Percentiles rank a stretch among this genome's conserved stretches.
These are phyloP conservation scores for Drosophila mojavensis DNA, from an alignment of 1,140 invertebrate genomes.

Conservation along the genomic window DNA sequence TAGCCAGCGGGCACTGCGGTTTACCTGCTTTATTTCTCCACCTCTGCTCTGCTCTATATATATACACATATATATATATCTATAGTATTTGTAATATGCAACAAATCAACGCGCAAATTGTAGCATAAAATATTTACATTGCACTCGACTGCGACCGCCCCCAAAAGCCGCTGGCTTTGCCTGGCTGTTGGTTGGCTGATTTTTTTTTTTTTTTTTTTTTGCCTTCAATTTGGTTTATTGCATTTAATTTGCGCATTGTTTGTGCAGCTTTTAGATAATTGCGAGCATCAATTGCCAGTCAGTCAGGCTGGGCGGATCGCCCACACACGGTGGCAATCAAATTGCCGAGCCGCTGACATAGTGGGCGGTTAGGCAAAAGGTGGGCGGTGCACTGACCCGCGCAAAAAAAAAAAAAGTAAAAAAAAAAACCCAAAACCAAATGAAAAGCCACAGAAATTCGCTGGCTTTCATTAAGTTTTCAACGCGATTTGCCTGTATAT, in stretches of 20 bases:
- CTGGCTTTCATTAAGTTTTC: conserved; percentile 77
- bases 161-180: conserved; percentile 2
- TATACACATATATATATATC: neutral
- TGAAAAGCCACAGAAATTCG: conserved; percentile 60
- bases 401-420: conserved; percentile 17
- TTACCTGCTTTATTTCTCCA: neutral
- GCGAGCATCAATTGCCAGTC: conserved; percentile 69
- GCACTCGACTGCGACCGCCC: conserved; percentile 11
- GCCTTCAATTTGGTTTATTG: conserved; percentile 64
- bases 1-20: conserved; percentile 56
- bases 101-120: conserved; percentile 79
- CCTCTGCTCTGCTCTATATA: neutral
- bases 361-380: conserved; percentile 29
- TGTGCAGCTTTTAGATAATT: conserved; percentile 75
- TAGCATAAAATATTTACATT: conserved; percentile 78
- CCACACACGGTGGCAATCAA: conserved; percentile 68
- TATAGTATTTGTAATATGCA: conserved; percentile 63
- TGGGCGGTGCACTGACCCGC: conserved; percentile 37
- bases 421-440: conserved; percentile 14
- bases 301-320: conserved; percentile 27
- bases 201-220: too few relatives aligned
- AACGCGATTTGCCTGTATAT: conserved; percentile 48
- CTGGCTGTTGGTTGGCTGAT: neutral
- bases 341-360: conserved; percentile 61
- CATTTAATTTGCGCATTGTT: conserved; percentile 80